Evolutionary conservation across 2,888 invertebrate species (phyloP).

Genomic region (Bimastos eiseni): DNA sequence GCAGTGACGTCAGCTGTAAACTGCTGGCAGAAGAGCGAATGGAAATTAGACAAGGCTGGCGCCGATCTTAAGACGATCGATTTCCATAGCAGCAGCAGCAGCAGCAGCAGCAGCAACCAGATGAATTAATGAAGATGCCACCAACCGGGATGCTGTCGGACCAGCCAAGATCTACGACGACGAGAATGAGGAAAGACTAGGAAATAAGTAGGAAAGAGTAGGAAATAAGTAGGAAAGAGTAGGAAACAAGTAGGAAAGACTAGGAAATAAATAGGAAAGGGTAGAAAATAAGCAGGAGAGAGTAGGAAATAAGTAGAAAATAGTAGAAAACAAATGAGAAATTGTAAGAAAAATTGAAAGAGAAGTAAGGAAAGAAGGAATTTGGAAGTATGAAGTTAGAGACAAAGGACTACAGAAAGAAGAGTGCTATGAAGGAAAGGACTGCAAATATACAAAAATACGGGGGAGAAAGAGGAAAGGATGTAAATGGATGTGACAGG

Average conservation of each 20-base stretch:
- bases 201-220: too few species aligned
- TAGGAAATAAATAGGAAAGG: not conserved
- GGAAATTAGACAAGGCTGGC: slow-evolving; percentile 2
- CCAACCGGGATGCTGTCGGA: not conserved
- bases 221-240: not conserved
- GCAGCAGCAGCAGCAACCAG: not conserved
- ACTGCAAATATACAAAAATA: too few species aligned
- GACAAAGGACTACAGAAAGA: too few species aligned
- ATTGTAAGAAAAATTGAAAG: too few species aligned
- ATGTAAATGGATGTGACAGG: too few species aligned
- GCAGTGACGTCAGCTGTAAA: not conserved
- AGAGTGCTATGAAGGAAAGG: too few species aligned
- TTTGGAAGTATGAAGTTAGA: too few species aligned
- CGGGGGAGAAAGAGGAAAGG: too few species aligned
- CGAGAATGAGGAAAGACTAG: not conserved
- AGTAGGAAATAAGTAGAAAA: too few species aligned
- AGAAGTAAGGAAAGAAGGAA: too few species aligned
- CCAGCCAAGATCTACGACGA: not conserved
- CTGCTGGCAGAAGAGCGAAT: not conserved
- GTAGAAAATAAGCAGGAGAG: too few species aligned
- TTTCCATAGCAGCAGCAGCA: not conserved
- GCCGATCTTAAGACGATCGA: not conserved
- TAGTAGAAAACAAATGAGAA: too few species aligned
- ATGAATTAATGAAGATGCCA: slow-evolving; percentile 13
- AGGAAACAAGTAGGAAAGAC: not conserved